A percentile compares a stretch with the other conserved stretches of the same genome.
These are phyloP conservation scores for Elephas maximus DNA, from an alignment of 2,113 vertebrate species.

Conservation along the genomic window DNA sequence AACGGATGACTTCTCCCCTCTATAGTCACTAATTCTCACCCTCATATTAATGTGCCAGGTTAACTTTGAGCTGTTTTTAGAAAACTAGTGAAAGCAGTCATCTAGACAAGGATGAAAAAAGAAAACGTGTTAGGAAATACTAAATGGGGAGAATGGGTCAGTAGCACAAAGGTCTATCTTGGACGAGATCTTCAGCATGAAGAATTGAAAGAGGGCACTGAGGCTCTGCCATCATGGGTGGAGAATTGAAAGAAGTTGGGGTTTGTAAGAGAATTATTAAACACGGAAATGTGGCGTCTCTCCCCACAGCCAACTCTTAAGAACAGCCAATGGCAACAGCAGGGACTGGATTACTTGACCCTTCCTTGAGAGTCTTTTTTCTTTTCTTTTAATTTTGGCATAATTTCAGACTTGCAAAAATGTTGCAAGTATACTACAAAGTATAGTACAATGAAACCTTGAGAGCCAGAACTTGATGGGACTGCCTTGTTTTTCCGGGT, in stretches of 20 bases:
- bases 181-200: neutral
- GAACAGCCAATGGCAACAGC: neutral
- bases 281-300: neutral
- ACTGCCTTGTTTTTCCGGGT: neutral
- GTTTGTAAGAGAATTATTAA: neutral
- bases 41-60: neutral
- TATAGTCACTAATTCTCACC: neutral
- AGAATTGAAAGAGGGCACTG: neutral
- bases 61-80: neutral
- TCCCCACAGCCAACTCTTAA: neutral
- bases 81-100: neutral
- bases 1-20: neutral
- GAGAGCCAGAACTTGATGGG: neutral
- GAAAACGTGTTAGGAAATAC: neutral
- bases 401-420: constrained; percentile 1
- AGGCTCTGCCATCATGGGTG: neutral
- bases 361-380: neutral
- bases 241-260: neutral
- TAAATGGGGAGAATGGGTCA: neutral
- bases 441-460: neutral
- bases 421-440: neutral
- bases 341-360: neutral
- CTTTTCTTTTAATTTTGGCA: neutral
- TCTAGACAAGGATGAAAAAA: neutral
- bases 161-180: neutral